Evolutionary conservation across 2,888 invertebrate genomes (phyloP), one percentile per base, ranked within the genome.

Genomic region (Thera obeliscata): DNA sequence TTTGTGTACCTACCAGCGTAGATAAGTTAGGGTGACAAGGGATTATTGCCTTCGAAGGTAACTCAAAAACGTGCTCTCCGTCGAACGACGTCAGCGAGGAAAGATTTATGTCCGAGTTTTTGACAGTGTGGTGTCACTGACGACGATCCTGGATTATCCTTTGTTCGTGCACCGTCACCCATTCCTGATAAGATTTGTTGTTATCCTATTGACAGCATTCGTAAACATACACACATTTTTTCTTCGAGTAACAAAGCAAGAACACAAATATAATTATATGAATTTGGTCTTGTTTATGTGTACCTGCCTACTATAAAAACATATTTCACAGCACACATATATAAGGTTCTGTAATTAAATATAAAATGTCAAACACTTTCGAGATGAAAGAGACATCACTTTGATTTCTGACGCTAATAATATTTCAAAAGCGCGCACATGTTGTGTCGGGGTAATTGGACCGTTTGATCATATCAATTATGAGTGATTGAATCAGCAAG

Each of bases 61-160:
- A 80, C 82, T 80, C 75, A 79, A 80, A 79, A 83, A 83, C 82
- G 80, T 78, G 80, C 79, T 81, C 76, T 76, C 76, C 84, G 88
- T 87, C 89, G 86, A 87, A 87, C 81, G 85, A 85, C 67, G 88
- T 87, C 87, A 81, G 76, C 84, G 81, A 84, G 84, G 88, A 86
- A 22, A 89, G 92, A 92, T 91, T 92, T 91, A 93, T 87, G 86
- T 88, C 84, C 81, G 84, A 85, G 85, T 86, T 85, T 83, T 88
- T 90, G 92, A 89, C 90, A 84, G 80, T 82, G 79, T 84, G 83
- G 85, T 72, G 68, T 85, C 82, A 82, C 81, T 82, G 81, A 78
- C 81, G 82, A 83, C 88, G 85, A 88, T 87, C 87, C 87, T 79
- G 86, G 87, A 88, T 91, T 87, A 91, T 89, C 89, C 88, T 90